These are phyloP conservation scores for Guaruba guarouba DNA, from an alignment of 2,113 vertebrate species.

Conservation along the genomic window DNA sequence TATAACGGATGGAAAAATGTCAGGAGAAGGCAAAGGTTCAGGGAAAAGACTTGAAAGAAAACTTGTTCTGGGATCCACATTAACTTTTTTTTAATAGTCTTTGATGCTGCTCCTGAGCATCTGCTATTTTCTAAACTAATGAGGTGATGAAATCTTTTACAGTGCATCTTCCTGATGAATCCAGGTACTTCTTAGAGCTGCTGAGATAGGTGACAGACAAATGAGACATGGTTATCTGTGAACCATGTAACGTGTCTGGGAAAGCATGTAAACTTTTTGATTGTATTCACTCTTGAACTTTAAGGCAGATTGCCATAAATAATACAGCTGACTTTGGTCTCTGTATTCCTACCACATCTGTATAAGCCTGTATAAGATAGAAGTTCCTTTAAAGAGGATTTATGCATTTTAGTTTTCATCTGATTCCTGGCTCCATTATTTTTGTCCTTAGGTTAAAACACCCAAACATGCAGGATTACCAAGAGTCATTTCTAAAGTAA, in stretches of 20 bases:
- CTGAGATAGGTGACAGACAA: neutral
- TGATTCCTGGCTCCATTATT: constrained; percentile 8
- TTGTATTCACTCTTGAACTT: neutral
- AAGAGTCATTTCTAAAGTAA: neutral
- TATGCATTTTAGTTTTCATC: neutral
- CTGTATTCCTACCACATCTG: neutral
- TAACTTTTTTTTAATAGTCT: neutral
- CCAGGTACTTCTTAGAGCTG: neutral
- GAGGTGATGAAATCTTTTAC: neutral
- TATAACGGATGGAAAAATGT: neutral
- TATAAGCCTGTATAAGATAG: neutral
- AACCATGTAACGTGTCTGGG: neutral
- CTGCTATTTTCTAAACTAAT: neutral
- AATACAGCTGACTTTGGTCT: neutral
- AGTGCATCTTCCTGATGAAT: neutral
- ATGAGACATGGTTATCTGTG: neutral
- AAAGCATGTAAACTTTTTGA: neutral
- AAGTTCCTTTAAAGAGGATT: neutral
- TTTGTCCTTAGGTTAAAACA: neutral
- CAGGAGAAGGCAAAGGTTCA: neutral
- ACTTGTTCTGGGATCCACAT: neutral
- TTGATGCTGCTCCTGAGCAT: neutral
- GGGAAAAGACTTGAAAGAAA: neutral
- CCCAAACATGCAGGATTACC: neutral
- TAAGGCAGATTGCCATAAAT: neutral